Evolutionary conservation across 2,888 invertebrate genomes (phyloP).

Genomic region (Druceiella hillmani): DNA sequence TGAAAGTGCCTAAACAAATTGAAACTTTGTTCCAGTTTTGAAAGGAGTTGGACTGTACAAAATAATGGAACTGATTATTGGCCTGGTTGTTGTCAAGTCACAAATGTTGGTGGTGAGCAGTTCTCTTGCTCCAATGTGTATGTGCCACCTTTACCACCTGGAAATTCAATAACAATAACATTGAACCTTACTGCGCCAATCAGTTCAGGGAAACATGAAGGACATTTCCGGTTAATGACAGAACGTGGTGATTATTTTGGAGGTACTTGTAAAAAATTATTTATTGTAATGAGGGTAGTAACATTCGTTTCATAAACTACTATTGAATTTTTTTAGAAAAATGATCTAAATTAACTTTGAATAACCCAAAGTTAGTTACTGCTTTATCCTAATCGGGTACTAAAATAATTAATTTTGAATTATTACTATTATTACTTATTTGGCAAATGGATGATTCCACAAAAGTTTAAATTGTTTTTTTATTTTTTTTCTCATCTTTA

Average conservation of each 20-base stretch:
- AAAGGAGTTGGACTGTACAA: slow-evolving; percentile 83
- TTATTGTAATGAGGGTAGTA: too few species aligned
- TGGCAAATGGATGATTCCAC: too few species aligned
- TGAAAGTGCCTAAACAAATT: slow-evolving; percentile 1
- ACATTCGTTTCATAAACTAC: too few species aligned
- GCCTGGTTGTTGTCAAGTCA: slow-evolving; percentile 79
- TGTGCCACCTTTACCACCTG: slow-evolving; percentile 69
- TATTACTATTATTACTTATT: too few species aligned
- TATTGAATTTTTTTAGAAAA: too few species aligned
- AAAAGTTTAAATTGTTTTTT: too few species aligned
- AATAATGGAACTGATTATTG: slow-evolving; percentile 84
- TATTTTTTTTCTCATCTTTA: too few species aligned
- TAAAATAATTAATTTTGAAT: too few species aligned
- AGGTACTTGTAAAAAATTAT: too few species aligned
- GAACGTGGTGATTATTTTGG: slow-evolving; percentile 88
- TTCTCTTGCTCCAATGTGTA: slow-evolving; percentile 48
- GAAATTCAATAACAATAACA: slow-evolving; percentile 69
- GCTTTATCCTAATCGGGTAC: too few species aligned
- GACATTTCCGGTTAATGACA: slow-evolving; percentile 87
- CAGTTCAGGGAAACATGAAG: slow-evolving; percentile 68
- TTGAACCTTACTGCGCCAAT: slow-evolving; percentile 78
- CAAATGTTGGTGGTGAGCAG: slow-evolving; percentile 62
- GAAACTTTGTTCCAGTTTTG: slow-evolving; percentile 52
- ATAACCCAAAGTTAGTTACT: too few species aligned
- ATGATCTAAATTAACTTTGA: too few species aligned